Conservation (phyloP, 2,888 invertebrate species). For the Drosophila fulvimacula region DNA sequence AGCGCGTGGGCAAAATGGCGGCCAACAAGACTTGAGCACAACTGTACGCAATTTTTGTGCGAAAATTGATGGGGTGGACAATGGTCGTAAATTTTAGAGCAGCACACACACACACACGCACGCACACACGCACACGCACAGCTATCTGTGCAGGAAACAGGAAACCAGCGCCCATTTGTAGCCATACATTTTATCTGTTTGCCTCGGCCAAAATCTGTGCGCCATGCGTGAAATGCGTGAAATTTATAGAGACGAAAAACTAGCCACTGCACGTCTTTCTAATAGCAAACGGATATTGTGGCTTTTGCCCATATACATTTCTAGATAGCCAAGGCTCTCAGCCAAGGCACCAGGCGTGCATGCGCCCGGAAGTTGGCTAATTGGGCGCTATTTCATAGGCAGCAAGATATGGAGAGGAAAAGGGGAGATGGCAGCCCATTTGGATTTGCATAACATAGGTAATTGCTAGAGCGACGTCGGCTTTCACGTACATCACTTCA, state of each 20-base stretch:
- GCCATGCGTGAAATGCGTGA: slow-evolving; percentile 52
- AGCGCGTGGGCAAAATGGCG: slow-evolving; percentile 40
- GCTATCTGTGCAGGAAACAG: slow-evolving; percentile 67
- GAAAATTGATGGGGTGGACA: slow-evolving; percentile 57
- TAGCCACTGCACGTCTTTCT: slow-evolving; percentile 27
- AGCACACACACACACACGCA: slow-evolving; percentile 15
- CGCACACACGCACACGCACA: slow-evolving; percentile 23
- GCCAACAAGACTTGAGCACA: slow-evolving; percentile 36
- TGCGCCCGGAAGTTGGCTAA: slow-evolving; percentile 61
- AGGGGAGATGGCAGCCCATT: slow-evolving; percentile 21
- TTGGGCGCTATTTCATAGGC: slow-evolving; percentile 54
- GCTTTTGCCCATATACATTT: slow-evolving; percentile 66
- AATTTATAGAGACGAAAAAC: slow-evolving; percentile 62
- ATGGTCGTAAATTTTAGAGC: slow-evolving; percentile 71
- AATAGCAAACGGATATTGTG: slow-evolving; percentile 80
- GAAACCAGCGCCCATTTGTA: slow-evolving; percentile 79
- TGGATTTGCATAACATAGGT: slow-evolving; percentile 64
- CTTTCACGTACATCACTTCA: slow-evolving; percentile 45
- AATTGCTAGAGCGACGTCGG: slow-evolving; percentile 54
- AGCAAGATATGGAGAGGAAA: not conserved
- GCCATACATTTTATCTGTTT: slow-evolving; percentile 65
- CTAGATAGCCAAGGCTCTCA: slow-evolving; percentile 30
- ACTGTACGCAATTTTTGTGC: slow-evolving; percentile 60
- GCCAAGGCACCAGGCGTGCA: not conserved
- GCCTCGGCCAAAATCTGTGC: slow-evolving; percentile 50